Evolutionary conservation across 2,797 vertebrate species (phyloP).

Genomic region (Pseudopleuronectes americanus): DNA sequence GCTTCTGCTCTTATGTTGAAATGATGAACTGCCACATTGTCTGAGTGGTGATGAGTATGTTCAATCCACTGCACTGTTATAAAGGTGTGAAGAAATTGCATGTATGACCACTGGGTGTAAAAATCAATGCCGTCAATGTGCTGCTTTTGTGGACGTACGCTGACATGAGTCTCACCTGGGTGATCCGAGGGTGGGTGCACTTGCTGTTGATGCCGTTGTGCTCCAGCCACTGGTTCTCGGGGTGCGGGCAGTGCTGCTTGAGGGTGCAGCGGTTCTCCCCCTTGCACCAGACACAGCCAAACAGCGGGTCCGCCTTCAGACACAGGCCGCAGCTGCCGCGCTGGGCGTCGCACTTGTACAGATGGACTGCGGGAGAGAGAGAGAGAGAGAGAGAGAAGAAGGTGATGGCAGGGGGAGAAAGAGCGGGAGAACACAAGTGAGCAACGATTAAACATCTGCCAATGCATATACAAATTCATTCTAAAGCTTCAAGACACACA

Average conservation of each 20-base stretch:
- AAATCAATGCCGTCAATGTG: too few relatives aligned
- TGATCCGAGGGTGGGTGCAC: constrained; percentile 96
- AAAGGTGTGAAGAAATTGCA: constrained; percentile 5
- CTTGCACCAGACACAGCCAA: constrained; percentile 96
- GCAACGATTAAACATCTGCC: constrained; percentile 13
- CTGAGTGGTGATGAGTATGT: constrained; percentile 9
- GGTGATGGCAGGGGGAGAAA: background rate
- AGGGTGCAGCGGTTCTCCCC: constrained; percentile 92
- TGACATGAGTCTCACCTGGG: constrained; percentile 84
- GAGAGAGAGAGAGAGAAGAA: constrained; percentile 7
- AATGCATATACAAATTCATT: too few relatives aligned
- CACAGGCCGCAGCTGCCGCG: constrained; percentile 96
- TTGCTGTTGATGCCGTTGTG: constrained; percentile 93
- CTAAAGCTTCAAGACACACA: constrained; percentile 27
- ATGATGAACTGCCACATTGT: constrained; percentile 33
- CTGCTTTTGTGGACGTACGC: too few relatives aligned
- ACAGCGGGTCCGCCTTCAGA: constrained; percentile 94
- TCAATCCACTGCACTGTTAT: constrained; percentile 19
- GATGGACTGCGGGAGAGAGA: constrained; percentile 86
- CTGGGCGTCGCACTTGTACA: constrained; percentile 97
- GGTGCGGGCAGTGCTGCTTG: constrained; percentile 92
- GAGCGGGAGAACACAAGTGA: constrained; percentile 7
- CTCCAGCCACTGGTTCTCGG: constrained; percentile 93
- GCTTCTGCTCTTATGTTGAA: constrained; percentile 39
- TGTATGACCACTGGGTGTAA: background rate